Evolutionary conservation across 2,888 invertebrate species (phyloP).

Genomic region (Eristalis intricaria): DNA sequence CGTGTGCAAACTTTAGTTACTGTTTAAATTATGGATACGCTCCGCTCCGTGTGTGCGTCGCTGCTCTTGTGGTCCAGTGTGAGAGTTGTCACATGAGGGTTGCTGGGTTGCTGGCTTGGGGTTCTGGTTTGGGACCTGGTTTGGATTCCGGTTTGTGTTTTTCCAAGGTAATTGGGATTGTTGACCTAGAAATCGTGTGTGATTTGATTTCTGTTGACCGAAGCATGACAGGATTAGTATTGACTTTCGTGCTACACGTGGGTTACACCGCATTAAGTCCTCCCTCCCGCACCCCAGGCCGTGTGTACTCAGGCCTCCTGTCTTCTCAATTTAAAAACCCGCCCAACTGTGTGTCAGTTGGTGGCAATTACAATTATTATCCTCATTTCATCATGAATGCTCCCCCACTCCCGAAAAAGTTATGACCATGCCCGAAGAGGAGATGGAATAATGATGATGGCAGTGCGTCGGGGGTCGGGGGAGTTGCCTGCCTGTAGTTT

Average conservation of each 20-base stretch:
- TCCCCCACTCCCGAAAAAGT: slow-evolving; percentile 31
- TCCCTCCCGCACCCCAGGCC: neutral
- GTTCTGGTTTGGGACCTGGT: too few species aligned
- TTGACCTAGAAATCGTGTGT: slow-evolving; percentile 44
- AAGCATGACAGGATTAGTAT: slow-evolving; percentile 55
- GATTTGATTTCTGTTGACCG: slow-evolving; percentile 68
- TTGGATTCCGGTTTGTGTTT: slow-evolving; percentile 12
- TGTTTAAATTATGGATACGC: slow-evolving; percentile 54
- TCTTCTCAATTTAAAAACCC: neutral
- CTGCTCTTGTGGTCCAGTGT: neutral
- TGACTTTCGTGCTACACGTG: slow-evolving; percentile 57
- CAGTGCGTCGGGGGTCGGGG: neutral
- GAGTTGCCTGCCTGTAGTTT: slow-evolving; percentile 18
- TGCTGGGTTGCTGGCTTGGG: neutral
- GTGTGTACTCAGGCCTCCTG: neutral
- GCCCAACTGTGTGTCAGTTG: neutral
- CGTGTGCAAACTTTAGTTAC: slow-evolving; percentile 11
- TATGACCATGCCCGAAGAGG: slow-evolving; percentile 15
- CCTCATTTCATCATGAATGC: slow-evolving; percentile 46
- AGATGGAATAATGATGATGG: slow-evolving; percentile 56
- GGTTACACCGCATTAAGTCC: slow-evolving; percentile 27
- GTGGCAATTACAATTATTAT: slow-evolving; percentile 60
- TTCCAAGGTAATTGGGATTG: slow-evolving; percentile 63
- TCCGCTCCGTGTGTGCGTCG: too few species aligned
- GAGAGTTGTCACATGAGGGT: slow-evolving; percentile 5